Percentiles rank a stretch among this genome's conserved stretches.
Evolutionary conservation across 2,888 invertebrate genomes (phyloP).

Genomic region (Tipula lateralis): DNA sequence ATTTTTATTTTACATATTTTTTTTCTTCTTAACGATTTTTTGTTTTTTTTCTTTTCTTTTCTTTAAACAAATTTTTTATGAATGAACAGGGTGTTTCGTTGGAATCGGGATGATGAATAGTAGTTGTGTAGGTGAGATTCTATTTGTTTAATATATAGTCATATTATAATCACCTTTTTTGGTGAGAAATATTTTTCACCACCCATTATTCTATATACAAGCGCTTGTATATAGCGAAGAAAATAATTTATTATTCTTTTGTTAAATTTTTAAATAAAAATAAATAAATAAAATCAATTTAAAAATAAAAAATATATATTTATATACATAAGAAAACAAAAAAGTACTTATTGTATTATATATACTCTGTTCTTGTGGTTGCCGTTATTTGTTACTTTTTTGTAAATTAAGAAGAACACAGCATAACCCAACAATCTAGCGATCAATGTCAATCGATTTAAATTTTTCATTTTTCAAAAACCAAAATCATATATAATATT

Average conservation of each 20-base stretch:
- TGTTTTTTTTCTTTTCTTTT: background rate
- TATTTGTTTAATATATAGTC: background rate
- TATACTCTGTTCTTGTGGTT: background rate
- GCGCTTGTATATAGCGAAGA: background rate
- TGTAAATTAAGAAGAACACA: conserved; percentile 1
- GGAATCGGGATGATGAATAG: background rate
- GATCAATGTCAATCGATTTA: conserved; percentile 11
- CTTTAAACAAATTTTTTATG: background rate
- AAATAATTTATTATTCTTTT: conserved; percentile 13
- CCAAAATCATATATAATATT: background rate
- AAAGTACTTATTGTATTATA: background rate
- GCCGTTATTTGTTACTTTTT: conserved; percentile 4
- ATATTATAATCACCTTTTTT: background rate
- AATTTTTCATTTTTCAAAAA: background rate
- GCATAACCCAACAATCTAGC: background rate
- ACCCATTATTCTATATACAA: background rate
- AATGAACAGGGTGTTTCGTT: background rate
- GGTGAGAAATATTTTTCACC: background rate
- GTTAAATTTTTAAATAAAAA: background rate
- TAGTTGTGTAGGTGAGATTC: background rate
- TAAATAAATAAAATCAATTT: conserved; percentile 15
- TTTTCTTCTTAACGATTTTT: background rate
- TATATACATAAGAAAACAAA: background rate
- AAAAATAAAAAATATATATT: too few relatives aligned
- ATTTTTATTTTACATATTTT: background rate